Conservation (phyloP, 1,140 invertebrate genomes). For the Globodera ellingtonae region DNA sequence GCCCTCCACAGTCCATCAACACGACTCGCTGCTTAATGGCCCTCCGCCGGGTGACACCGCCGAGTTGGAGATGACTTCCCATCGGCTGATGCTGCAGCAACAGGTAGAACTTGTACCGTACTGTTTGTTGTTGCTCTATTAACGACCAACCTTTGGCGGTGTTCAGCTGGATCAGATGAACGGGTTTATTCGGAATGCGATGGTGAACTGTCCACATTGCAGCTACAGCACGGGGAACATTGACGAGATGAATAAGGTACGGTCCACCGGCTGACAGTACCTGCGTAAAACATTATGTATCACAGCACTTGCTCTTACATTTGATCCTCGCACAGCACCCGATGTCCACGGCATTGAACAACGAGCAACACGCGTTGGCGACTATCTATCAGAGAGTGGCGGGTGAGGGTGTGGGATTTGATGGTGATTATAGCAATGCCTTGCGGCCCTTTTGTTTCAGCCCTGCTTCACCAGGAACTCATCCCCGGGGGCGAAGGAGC, state of each 20-base stretch:
- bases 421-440: background rate
- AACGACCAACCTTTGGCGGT: background rate
- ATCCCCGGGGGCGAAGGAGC: background rate
- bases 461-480: slow-evolving; percentile 26
- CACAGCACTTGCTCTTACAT: slow-evolving; percentile 30
- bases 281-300: too few species aligned
- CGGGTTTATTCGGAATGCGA: slow-evolving; percentile 53
- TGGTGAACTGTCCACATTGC: slow-evolving; percentile 27
- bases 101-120: slow-evolving; percentile 1
- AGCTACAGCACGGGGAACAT: slow-evolving; percentile 17
- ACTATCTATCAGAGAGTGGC: slow-evolving; percentile 25
- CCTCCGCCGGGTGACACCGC: slow-evolving; percentile 3
- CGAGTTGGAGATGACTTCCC: slow-evolving; percentile 24
- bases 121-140: background rate
- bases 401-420: background rate
- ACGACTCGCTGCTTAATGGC: background rate
- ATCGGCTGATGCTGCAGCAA: slow-evolving; percentile 22
- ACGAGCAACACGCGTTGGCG: slow-evolving; percentile 30
- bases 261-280: too few species aligned
- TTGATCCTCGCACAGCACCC: slow-evolving; percentile 32
- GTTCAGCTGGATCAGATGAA: slow-evolving; percentile 44
- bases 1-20: background rate
- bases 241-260: slow-evolving; percentile 28
- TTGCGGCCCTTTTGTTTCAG: background rate
- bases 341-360: slow-evolving; percentile 28